Evolutionary conservation across 2,888 invertebrate species (phyloP), one percentile per base, ranked within the genome.

Genomic region (Sphinx pinastri): DNA sequence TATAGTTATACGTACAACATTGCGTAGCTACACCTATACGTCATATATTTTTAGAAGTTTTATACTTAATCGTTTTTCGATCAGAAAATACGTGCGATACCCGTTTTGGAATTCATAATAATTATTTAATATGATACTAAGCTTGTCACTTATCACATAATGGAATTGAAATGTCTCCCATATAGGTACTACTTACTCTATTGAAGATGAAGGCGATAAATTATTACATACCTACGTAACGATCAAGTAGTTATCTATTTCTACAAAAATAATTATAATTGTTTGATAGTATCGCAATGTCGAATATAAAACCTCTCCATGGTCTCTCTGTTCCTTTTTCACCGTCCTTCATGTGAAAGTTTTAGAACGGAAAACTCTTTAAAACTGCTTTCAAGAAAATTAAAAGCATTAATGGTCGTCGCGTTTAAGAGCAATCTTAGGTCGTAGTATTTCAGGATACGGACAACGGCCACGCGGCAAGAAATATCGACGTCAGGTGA

Each of bases 361-460:
- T 93, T 91, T 82, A 84, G 87, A 92, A 92, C 89, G 88, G 88
- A 90, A 91, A 92, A 92, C 89, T 89, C 91, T 92, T 93, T 91
- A 89, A 91, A 92, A 92, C 88, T 88, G 90, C 92, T 93, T 92
- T 92, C 87, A 92, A 90, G 91, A 91, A 92, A 93, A 93, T 93
- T 93, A 92, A 93, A 71, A 89, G 87, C 89, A 91, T 91, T 92
- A 93, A 91, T 88, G 91, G 90, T 84, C 75, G 85, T 81, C 84
- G 79, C 82, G 83, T 84, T 84, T 85, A 84, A 86, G 76, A 85
- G 81, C 80, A 83, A 84, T 80, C 77, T 76, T 76, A 76, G 80
- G 75, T 67, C 71, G 67, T 63, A 70, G 45, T 59, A 52, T 54
- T 11, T 67, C 58, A 67, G 47, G 49, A 49, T 67, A 16, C 57